Evolutionary conservation across 1,140 invertebrate genomes (phyloP), one percentile per base, ranked within the genome.

Genomic region (Samia ricini): DNA sequence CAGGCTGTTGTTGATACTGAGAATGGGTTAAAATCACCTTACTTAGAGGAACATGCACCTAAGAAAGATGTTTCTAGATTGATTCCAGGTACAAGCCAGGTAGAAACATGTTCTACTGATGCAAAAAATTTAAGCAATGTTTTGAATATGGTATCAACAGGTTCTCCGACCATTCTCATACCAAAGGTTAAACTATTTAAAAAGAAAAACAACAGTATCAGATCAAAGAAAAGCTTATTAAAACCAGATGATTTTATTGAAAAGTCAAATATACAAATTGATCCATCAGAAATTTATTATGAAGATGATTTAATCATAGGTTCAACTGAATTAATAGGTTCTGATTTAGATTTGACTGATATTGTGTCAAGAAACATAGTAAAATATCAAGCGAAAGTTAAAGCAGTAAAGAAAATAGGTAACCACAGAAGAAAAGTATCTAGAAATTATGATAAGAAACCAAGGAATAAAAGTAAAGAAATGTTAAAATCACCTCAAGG

Each of bases 1-100:
- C 84, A 87, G 66, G 77, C 85, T 29, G 75, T 90, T 60, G 89
- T 91, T 57, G 89, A 91, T 66, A 86, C 86, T 21, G 90, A 91
- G 61, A 77, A 84, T 77, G 90, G 89, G 42, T 77, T 89, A 4
- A 69, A 83, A 18, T 70, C 91, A 15, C 33, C 33, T 15, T 42
- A 10, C 12, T 12, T 87, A 91, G 1, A 72, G 72, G 74, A 48
- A 55, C 51, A 10, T 51, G 74, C 21, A 79, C 74, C n/a, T 42
- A 72, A 8, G 33, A 42, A 42, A 42, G 10, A 42, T 42, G 15
- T 42, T 15, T 42, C 33, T 42, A 15, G 33, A 15, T 15, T 12
- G 12, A 42, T 42, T 12, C 12, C 33, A 3, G 12, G 33, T 42
- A 42, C 12, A 12, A 15, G n/a, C 10, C 33, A 42, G 12, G n/a